Conservation (phyloP, 2,113 vertebrate species). For the Irena cyanogastra region DNA sequence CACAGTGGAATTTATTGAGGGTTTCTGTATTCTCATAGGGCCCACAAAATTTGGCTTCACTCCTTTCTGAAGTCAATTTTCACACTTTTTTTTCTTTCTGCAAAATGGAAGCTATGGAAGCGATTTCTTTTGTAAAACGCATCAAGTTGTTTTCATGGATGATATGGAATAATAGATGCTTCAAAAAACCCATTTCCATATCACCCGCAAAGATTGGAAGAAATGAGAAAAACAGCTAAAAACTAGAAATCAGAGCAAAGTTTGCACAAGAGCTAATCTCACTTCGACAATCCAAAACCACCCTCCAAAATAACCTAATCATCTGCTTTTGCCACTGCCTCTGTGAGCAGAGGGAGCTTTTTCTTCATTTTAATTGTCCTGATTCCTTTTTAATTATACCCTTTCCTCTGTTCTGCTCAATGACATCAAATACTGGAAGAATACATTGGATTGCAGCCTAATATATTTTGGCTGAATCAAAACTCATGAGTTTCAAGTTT, state of each 20-base stretch:
- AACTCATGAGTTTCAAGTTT: neutral
- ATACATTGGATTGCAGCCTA: neutral
- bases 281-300: neutral
- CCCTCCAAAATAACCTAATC: neutral
- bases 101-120: neutral
- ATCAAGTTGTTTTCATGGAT: neutral
- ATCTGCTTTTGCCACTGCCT: neutral
- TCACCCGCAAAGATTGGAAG: neutral
- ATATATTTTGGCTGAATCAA: neutral
- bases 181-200: neutral
- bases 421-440: neutral
- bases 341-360: neutral
- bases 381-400: neutral
- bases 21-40: neutral
- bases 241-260: neutral
- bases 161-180: neutral
- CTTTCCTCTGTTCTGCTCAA: neutral
- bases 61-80: neutral
- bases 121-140: neutral
- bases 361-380: neutral
- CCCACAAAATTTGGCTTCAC: neutral
- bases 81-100: neutral
- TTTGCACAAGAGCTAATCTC: neutral
- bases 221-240: neutral
- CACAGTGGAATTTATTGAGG: neutral